Base-by-base conservation (phyloP, 2,888 invertebrate genomes). In the Diadegma fenestrale region DNA sequence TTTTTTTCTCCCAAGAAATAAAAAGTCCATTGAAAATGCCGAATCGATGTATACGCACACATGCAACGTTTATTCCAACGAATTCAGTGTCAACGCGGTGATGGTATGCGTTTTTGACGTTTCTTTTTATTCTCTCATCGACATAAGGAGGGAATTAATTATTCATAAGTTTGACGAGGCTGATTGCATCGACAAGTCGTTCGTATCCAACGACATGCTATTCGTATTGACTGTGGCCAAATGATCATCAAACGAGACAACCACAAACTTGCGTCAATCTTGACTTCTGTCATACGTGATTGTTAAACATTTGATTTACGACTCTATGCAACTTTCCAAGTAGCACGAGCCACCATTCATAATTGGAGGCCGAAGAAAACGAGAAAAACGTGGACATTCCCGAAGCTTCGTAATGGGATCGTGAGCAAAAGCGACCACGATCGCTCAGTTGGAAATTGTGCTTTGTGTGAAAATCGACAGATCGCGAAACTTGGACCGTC, bases 161-260 rank as follows among this genome's bases (percentile, higher is more conserved):
- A 82, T 85, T 85, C 79, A 82, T 72, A 66, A 79, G 85, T 85
- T 82, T 72, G 75, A 80, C 66, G 79, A 85, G 63, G 45, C 75
- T 80, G 71, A 76, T 79, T 51, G 73, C 75, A 48, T 71, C 79
- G 66, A 82, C 54, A 82, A 79, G 41, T 64, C 64, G 69, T 43
- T 63, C 58, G 66, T 45, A 41, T 26, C 26, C 69, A 30, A 66
- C 54, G 81, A 30, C 41, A 80, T 64, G 68, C 64, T 63, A 51
- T 48, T 33, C 41, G 8, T 68, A 80, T 58, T 73, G 41, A 73
- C 45, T 73, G 43, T 61, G 22, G 41, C 30, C 61, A 41, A 17
- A 14, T 48, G n/a, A 54, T 54, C 43, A 58, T 58, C 66, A 75
- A 73, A 80, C 33, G 45, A 75, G 73, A 69, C 19, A 48, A 45